A percentile compares a stretch with the other conserved stretches of the same genome.
phyloP scores from a whole-genome alignment of 2,888 invertebrate genomes.

The Eulithis testata region DNA sequence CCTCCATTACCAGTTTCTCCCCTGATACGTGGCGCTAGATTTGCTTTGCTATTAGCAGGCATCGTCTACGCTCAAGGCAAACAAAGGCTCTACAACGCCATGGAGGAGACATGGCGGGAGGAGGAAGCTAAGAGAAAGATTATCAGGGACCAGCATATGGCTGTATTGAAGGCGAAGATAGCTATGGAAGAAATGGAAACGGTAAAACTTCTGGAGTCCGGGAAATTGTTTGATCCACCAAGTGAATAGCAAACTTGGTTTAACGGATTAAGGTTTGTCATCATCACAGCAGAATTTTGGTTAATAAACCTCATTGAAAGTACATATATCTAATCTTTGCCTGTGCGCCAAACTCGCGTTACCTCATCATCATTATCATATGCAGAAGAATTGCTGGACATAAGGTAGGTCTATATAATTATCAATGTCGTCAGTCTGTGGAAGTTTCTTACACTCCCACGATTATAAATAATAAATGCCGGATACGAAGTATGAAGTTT shows the following conservation, averaged over 20 bases:
- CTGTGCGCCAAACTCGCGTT: neutral
- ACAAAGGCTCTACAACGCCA: slow-evolving; percentile 56
- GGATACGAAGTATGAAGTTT: no score
- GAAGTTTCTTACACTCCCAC: no score
- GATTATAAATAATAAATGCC: no score
- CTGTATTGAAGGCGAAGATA: slow-evolving; percentile 59
- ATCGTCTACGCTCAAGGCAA: slow-evolving; percentile 67
- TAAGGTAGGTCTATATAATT: no score
- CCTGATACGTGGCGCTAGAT: slow-evolving; percentile 68
- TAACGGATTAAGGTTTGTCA: neutral
- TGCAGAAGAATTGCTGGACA: no score
- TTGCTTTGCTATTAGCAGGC: slow-evolving; percentile 65
- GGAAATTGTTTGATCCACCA: slow-evolving; percentile 59
- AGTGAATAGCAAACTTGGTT: neutral
- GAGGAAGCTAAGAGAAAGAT: slow-evolving; percentile 65
- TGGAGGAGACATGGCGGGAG: slow-evolving; percentile 56
- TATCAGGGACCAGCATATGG: slow-evolving; percentile 62
- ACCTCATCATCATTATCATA: neutral
- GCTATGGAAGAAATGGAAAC: slow-evolving; percentile 62
- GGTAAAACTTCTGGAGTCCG: slow-evolving; percentile 61
- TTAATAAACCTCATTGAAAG: neutral
- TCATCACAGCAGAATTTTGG: neutral
- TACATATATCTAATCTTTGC: neutral
- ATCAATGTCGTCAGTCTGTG: no score
- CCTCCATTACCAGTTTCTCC: slow-evolving; percentile 73